Evolutionary conservation across 1,140 invertebrate species (phyloP).

Genomic region (Belonocnema kinseyi): DNA sequence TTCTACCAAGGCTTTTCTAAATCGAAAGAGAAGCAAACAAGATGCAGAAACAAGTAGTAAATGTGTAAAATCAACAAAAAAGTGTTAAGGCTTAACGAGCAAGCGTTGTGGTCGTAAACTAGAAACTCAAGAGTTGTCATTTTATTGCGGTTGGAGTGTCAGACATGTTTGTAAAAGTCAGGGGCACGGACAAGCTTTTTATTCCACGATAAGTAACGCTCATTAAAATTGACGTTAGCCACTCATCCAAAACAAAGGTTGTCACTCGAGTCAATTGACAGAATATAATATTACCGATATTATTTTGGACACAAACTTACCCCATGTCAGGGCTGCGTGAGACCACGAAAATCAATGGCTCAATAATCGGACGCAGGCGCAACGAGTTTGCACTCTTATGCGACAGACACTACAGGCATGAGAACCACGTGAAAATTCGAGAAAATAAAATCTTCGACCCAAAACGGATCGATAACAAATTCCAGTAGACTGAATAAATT

Average conservation of each 20-base stretch:
- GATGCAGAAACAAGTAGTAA: background rate
- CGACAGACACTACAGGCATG: constrained; percentile 43
- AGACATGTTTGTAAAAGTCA: background rate
- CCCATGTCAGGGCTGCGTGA: constrained; percentile 67
- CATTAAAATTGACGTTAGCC: background rate
- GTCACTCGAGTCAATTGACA: constrained; percentile 31
- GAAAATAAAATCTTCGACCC: constrained; percentile 37
- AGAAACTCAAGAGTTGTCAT: background rate
- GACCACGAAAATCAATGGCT: constrained; percentile 58
- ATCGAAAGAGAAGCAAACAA: background rate
- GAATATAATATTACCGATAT: constrained; percentile 49
- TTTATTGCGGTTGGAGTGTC: background rate
- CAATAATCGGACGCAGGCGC: constrained; percentile 68
- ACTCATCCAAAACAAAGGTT: constrained; percentile 20
- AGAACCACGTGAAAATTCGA: constrained; percentile 45
- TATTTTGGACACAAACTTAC: constrained; percentile 66
- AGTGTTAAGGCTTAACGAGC: background rate
- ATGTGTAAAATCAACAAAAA: background rate
- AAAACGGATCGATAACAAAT: constrained; percentile 35
- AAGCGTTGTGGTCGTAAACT: background rate
- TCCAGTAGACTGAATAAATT: background rate
- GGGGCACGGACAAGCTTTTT: background rate
- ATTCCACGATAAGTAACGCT: background rate
- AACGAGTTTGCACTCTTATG: constrained; percentile 24
- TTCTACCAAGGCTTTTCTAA: background rate